Base-by-base conservation (phyloP, 2,113 vertebrate genomes). In the Elephas maximus region DNA sequence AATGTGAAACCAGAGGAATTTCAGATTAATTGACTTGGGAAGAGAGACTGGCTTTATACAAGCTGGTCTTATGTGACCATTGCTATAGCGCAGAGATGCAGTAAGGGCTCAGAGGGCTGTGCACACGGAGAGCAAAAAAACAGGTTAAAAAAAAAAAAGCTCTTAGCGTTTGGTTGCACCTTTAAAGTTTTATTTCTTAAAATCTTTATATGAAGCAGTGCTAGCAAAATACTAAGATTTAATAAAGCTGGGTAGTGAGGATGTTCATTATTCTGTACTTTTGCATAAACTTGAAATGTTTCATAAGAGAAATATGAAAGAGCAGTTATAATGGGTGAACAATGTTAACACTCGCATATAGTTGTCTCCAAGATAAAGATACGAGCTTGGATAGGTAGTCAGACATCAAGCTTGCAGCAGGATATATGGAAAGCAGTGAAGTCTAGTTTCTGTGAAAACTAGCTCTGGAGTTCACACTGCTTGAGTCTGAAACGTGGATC, bases 171-270 rank as follows among this genome's bases (percentile, higher is more conserved):
- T 91, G 48, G 23, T 17, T 65, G 21, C 33, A 78, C n/a, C 17
- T 76, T 65, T 45, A 92, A 88, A n/a, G 28, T 14, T 79, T 95
- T 53, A 53, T 57, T 95, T 82, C 44, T 67, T 92, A 65, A 88
- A 37, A 81, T 53, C 45, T 73, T 76, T 7, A 57, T 37, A 33
- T 65, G 17, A n/a, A 81, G 69, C 28, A 28, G 30, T 28, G 23
- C 24, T 53, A 60, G 14, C 7, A 67, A 63, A 76, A 67, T 44
- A 92, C 44, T 17, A 82, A 60, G 21, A 65, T 65, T 65, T 73
- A 81, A n/a, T 53, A 51, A 73, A 73, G 51, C 2, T 67, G 45
- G 74, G 57, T 12, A 67, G 14, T 82, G 5, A 48, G 21, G 11
- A 45, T 76, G 30, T 82, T 65, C 65, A 65, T 74, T 77, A n/a